Evolutionary conservation across 1,140 invertebrate species (phyloP).

Genomic region (Anoplophora glabripennis): DNA sequence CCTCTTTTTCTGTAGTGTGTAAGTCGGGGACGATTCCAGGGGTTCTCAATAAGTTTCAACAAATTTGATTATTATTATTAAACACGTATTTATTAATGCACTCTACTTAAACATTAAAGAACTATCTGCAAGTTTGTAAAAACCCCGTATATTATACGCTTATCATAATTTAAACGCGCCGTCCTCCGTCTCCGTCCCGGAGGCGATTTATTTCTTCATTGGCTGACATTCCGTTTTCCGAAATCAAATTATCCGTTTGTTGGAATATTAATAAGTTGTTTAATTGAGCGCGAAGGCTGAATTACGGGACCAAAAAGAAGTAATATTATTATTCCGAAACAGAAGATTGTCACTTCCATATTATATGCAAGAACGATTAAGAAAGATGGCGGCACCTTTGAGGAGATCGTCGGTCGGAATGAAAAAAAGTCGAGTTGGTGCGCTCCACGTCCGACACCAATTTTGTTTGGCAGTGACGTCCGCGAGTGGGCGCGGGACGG

Average conservation of each 20-base stretch:
- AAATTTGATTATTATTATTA: too few relatives aligned
- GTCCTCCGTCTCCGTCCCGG: too few relatives aligned
- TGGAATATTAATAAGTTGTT: slow-evolving; percentile 10
- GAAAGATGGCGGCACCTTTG: slow-evolving; percentile 17
- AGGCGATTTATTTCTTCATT: too few relatives aligned
- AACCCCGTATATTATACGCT: too few relatives aligned
- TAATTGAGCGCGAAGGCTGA: slow-evolving; percentile 12
- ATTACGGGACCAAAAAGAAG: slow-evolving; percentile 3
- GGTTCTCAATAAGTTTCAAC: too few relatives aligned
- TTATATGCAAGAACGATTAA: slow-evolving; percentile 18
- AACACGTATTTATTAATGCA: too few relatives aligned
- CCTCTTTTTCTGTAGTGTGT: too few relatives aligned
- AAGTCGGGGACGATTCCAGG: too few relatives aligned
- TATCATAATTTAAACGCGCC: too few relatives aligned
- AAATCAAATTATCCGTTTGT: neutral
- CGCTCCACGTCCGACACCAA: neutral
- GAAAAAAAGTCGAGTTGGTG: neutral
- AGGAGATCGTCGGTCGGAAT: neutral
- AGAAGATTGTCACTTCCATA: slow-evolving; percentile 19
- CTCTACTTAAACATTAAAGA: too few relatives aligned
- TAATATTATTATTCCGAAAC: slow-evolving; percentile 10
- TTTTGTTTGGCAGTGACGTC: neutral
- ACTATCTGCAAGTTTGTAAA: too few relatives aligned
- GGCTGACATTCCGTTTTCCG: neutral
- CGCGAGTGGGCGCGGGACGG: too few relatives aligned